Conservation (phyloP, 2,888 invertebrate genomes). For the Hypomecis atomaria region DNA sequence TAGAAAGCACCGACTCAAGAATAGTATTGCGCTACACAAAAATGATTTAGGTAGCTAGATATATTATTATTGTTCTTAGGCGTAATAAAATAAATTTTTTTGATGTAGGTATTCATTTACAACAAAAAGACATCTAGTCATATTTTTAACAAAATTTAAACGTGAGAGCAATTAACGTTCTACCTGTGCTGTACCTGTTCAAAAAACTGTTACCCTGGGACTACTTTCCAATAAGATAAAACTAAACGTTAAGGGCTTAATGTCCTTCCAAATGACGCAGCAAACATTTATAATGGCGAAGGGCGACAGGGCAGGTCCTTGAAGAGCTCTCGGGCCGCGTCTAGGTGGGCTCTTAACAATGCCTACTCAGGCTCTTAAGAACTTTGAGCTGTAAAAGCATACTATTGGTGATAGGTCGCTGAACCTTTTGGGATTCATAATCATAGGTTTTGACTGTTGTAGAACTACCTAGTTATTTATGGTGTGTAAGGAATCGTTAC, state of each 20-base stretch:
- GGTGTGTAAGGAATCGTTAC: no score
- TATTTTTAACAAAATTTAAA: no score
- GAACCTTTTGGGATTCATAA: conserved; percentile 44
- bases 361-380: conserved; percentile 57
- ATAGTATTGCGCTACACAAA: no score
- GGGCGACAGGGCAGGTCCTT: conserved; percentile 56
- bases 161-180: no score
- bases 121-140: no score
- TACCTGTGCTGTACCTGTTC: not conserved
- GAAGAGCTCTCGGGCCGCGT: conserved; percentile 54
- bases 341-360: conserved; percentile 61
- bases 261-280: conserved; percentile 28
- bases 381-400: conserved; percentile 47
- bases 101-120: no score
- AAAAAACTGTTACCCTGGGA: not conserved
- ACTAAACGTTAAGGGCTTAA: conserved; percentile 19
- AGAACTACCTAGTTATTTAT: no score
- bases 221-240: conserved; percentile 33
- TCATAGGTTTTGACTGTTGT: not conserved
- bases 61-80: no score
- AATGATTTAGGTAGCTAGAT: no score
- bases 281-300: conserved; percentile 52
- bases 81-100: no score
- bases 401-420: conserved; percentile 50
- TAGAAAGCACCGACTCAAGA: no score